Percentiles rank a stretch among this genome's conserved stretches.
phyloP scores from a whole-genome alignment of 2,888 invertebrate genomes.

The Crioceris asparagi region DNA sequence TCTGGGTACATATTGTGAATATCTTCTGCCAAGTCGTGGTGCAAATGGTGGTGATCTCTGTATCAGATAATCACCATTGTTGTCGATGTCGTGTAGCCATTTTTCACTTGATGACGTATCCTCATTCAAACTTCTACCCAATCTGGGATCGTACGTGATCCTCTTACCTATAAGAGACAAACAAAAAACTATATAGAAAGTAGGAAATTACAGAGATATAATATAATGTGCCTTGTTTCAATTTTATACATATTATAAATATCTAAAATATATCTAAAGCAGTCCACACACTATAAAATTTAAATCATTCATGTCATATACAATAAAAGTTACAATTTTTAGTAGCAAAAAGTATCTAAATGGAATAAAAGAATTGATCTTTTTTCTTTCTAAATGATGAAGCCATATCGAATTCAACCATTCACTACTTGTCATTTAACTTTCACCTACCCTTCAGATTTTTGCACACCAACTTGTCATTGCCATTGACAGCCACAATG shows the following conservation, averaged over 20 bases:
- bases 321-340: too few species aligned
- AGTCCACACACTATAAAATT: too few species aligned
- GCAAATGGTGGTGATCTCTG: conserved; percentile 40
- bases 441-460: conserved; percentile 9
- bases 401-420: conserved; percentile 1
- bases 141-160: conserved; percentile 38
- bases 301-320: too few species aligned
- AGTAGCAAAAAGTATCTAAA: too few species aligned
- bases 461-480: conserved; percentile 14
- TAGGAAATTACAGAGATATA: too few species aligned
- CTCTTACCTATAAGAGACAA: conserved; percentile 17
- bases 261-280: too few species aligned
- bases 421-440: background rate
- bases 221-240: too few species aligned
- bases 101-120: conserved; percentile 23
- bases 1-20: conserved; percentile 39
- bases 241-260: too few species aligned
- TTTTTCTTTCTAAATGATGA: too few species aligned
- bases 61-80: conserved; percentile 25
- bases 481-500: conserved; percentile 36
- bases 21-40: conserved; percentile 40
- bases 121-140: conserved; percentile 39
- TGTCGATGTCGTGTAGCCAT: conserved; percentile 25
- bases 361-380: too few species aligned
- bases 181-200: too few species aligned